These are phyloP conservation scores for Aphaenogaster floridana DNA, from an alignment of 1,140 invertebrate genomes.

Conservation along the genomic window DNA sequence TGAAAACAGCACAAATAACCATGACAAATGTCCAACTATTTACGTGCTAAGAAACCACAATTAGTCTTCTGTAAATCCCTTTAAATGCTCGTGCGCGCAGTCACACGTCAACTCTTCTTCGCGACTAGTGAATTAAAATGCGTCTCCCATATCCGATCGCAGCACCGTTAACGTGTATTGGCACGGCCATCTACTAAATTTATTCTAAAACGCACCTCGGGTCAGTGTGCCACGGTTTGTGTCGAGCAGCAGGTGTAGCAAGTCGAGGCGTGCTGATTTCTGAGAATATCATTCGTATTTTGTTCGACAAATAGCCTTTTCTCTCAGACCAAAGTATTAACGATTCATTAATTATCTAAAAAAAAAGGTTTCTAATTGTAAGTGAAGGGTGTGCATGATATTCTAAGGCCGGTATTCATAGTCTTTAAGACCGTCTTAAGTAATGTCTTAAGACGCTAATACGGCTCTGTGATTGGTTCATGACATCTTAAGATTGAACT, in stretches of 20 bases:
- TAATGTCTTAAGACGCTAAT: too few relatives aligned
- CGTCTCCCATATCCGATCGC: slow-evolving; percentile 63
- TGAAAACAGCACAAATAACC: neutral
- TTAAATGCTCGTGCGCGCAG: neutral
- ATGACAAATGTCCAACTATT: neutral
- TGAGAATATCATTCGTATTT: slow-evolving; percentile 17
- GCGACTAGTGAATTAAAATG: slow-evolving; percentile 72
- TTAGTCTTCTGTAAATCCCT: neutral
- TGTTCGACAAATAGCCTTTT: neutral
- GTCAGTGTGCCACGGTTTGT: slow-evolving; percentile 81
- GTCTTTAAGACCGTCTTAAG: too few relatives aligned
- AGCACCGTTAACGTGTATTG: slow-evolving; percentile 71
- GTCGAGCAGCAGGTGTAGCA: slow-evolving; percentile 54
- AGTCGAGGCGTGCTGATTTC: slow-evolving; percentile 12
- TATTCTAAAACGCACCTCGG: slow-evolving; percentile 75
- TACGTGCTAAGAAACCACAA: slow-evolving; percentile 49
- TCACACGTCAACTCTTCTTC: slow-evolving; percentile 41
- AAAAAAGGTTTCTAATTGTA: neutral
- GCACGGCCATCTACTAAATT: slow-evolving; percentile 63
- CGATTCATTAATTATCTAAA: neutral
- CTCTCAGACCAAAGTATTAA: slow-evolving; percentile 1
- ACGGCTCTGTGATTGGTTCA: too few relatives aligned
- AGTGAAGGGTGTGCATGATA: neutral
- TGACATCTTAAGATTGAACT: too few relatives aligned
- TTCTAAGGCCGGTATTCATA: neutral